Evolutionary conservation across 2,888 invertebrate genomes (phyloP).

Genomic region (Actias luna): DNA sequence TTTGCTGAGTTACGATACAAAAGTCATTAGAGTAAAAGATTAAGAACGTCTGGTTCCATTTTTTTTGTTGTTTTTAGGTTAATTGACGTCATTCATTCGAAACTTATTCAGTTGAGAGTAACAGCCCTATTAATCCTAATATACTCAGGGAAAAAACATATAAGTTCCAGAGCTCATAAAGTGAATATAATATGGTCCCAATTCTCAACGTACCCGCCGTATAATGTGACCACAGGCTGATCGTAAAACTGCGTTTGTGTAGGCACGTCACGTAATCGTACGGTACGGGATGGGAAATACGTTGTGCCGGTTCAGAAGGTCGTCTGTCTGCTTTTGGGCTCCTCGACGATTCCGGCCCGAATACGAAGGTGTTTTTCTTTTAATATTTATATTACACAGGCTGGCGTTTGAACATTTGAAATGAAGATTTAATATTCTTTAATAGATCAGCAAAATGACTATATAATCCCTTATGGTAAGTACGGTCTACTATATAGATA

Average conservation of each 20-base stretch:
- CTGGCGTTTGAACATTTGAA: neutral
- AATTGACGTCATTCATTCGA: neutral
- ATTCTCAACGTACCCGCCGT: constrained; percentile 40
- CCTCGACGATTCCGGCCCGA: constrained; percentile 1
- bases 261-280: constrained; percentile 48
- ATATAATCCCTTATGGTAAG: too few species aligned
- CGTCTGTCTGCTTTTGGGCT: constrained; percentile 22
- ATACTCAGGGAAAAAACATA: neutral
- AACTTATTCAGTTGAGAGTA: neutral
- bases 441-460: too few species aligned
- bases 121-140: neutral
- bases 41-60: neutral
- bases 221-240: constrained; percentile 24
- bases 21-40: too few species aligned
- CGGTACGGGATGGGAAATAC: constrained; percentile 45
- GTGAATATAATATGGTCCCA: constrained; percentile 30
- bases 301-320: constrained; percentile 39
- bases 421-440: neutral
- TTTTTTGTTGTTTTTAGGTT: neutral
- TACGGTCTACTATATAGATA: too few species aligned
- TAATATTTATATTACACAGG: neutral
- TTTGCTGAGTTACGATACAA: too few species aligned
- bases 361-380: neutral
- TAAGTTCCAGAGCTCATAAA: neutral
- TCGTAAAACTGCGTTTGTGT: constrained; percentile 44